Evolutionary conservation across 2,888 invertebrate species (phyloP).

Genomic region (Danaus chrysippus): DNA sequence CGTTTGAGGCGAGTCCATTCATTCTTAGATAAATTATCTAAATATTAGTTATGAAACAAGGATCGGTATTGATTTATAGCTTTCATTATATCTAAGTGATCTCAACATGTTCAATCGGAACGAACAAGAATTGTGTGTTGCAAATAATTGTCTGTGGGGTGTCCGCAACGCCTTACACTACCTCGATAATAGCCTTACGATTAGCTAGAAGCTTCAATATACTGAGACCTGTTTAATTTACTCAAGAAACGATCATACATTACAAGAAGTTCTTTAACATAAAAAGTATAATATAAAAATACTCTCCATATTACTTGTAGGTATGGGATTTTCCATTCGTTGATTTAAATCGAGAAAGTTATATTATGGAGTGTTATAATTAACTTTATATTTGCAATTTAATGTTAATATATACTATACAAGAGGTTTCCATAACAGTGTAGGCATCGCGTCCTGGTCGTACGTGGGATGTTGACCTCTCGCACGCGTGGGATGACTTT

Average conservation of each 20-base stretch:
- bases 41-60: not conserved
- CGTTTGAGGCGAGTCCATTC: slow-evolving; percentile 12
- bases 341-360: too few relatives aligned
- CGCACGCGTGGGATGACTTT: slow-evolving; percentile 68
- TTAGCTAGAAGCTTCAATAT: slow-evolving; percentile 21
- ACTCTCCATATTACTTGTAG: too few relatives aligned
- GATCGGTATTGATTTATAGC: not conserved
- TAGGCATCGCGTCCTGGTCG: slow-evolving; percentile 28
- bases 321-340: too few relatives aligned
- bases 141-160: slow-evolving; percentile 7
- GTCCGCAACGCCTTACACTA: slow-evolving; percentile 14
- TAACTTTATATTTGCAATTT: too few relatives aligned
- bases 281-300: too few relatives aligned
- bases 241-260: slow-evolving; percentile 6
- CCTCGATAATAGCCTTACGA: slow-evolving; percentile 17
- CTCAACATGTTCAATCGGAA: not conserved
- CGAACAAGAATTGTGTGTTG: slow-evolving; percentile 7
- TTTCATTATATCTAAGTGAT: not conserved
- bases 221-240: not conserved
- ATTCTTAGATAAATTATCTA: not conserved
- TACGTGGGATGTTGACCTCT: slow-evolving; percentile 70
- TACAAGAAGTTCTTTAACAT: too few relatives aligned
- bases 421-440: not conserved
- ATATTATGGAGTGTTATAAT: too few relatives aligned
- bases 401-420: too few relatives aligned